These are phyloP conservation scores for Saccostrea glomerata DNA, from an alignment of 1,140 invertebrate genomes.

Conservation along the genomic window DNA sequence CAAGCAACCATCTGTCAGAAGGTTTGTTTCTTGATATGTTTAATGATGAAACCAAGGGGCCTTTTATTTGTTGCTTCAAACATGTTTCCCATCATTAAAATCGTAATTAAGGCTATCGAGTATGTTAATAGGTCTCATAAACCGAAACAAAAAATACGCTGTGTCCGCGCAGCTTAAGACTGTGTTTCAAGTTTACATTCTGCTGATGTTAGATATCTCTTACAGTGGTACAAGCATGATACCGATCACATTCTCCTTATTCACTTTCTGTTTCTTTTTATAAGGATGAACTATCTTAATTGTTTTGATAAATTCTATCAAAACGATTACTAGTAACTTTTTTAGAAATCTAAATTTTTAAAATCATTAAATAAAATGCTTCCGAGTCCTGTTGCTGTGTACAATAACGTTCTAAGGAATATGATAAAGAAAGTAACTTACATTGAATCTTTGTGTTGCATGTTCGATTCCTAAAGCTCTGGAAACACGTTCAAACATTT, in stretches of 20 bases:
- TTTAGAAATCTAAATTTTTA: not conserved
- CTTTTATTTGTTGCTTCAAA: conserved; percentile 37
- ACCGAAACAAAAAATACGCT: not conserved
- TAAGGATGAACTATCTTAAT: not conserved
- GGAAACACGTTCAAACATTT: not conserved
- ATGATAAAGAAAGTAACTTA: not conserved
- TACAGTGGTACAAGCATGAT: not conserved
- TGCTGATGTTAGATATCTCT: not conserved
- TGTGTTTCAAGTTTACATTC: not conserved
- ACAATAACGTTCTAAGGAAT: not conserved
- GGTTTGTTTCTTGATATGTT: conserved; percentile 35
- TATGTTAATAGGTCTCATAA: conserved; percentile 38
- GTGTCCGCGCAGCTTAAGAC: not conserved
- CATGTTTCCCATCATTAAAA: conserved; percentile 31
- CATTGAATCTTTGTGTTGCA: not conserved
- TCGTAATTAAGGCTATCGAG: conserved; percentile 35
- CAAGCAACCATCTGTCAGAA: conserved; percentile 35
- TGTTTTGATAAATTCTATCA: not conserved
- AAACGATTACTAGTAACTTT: not conserved
- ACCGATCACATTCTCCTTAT: not conserved
- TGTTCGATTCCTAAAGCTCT: not conserved
- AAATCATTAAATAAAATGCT: not conserved
- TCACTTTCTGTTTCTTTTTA: not conserved
- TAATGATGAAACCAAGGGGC: conserved; percentile 33
- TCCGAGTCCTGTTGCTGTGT: not conserved